Conservation (phyloP, 2,888 invertebrate species). For the Apamea anceps region DNA sequence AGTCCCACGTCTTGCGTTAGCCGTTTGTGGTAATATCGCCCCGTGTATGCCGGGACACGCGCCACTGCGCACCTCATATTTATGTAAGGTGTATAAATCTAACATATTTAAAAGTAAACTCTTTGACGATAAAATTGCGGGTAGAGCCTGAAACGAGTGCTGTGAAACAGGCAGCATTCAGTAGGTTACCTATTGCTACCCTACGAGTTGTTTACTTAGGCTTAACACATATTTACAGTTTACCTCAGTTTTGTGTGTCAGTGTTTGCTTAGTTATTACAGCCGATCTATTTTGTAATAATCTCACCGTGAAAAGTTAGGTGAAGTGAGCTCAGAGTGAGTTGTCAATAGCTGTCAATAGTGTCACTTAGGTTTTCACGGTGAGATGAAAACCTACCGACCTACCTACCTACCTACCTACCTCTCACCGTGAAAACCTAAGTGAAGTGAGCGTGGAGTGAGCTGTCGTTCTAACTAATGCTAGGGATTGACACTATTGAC, state of each 20-base stretch:
- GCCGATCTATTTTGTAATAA: neutral
- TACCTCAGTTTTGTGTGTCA: neutral
- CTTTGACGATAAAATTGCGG: slow-evolving; percentile 26
- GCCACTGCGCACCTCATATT: slow-evolving; percentile 62
- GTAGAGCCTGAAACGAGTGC: slow-evolving; percentile 7
- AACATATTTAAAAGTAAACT: slow-evolving; percentile 46
- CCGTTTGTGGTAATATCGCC: slow-evolving; percentile 72
- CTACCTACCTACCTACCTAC: no score
- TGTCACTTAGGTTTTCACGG: no score
- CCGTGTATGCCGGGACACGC: slow-evolving; percentile 78
- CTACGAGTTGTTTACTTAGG: neutral
- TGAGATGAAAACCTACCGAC: no score
- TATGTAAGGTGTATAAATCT: slow-evolving; percentile 60
- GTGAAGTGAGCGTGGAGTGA: no score
- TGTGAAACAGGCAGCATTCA: slow-evolving; percentile 2
- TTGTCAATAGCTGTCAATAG: no score
- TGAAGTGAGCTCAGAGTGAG: neutral
- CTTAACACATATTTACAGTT: neutral
- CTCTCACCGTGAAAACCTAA: no score
- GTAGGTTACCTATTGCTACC: neutral
- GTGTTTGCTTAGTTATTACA: slow-evolving; percentile 20
- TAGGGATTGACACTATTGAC: no score
- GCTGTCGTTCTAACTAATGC: no score
- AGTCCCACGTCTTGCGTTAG: slow-evolving; percentile 73
- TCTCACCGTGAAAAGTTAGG: neutral